These are phyloP conservation scores for Polyommatus iphigenia DNA, from an alignment of 2,888 invertebrate species.

Conservation along the genomic window DNA sequence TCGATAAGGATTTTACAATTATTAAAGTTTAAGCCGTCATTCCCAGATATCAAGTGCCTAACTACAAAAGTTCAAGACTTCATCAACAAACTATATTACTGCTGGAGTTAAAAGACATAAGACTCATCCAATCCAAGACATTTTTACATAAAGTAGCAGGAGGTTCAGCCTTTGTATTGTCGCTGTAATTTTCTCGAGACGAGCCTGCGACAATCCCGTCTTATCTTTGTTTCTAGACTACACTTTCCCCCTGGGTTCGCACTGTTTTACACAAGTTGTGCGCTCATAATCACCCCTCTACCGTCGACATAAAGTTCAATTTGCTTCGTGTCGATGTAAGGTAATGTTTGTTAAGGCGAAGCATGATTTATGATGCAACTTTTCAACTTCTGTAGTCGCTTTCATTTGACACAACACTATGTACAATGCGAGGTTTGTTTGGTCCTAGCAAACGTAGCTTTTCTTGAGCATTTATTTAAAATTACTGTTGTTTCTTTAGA, in stretches of 20 bases:
- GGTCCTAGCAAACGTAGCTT: constrained; percentile 32
- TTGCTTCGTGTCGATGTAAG: constrained; percentile 37
- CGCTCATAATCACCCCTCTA: constrained; percentile 42
- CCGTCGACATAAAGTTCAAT: constrained; percentile 39
- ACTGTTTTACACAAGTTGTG: constrained; percentile 46
- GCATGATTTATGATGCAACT: constrained; percentile 68
- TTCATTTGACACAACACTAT: constrained; percentile 66
- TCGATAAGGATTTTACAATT: no score
- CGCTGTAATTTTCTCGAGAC: constrained; percentile 71
- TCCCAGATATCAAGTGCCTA: no score
- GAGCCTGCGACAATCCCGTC: constrained; percentile 70
- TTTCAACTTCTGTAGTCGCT: constrained; percentile 69
- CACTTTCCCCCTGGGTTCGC: constrained; percentile 71
- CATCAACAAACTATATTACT: not conserved
- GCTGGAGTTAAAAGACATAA: constrained; percentile 9
- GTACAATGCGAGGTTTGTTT: constrained; percentile 55
- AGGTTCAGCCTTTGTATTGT: constrained; percentile 59
- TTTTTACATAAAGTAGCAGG: constrained; percentile 53
- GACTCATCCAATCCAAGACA: constrained; percentile 36
- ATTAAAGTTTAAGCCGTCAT: no score
- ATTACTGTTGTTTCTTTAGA: not conserved
- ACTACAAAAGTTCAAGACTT: not conserved
- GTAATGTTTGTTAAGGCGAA: constrained; percentile 45
- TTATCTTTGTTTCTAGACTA: constrained; percentile 76
- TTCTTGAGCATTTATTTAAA: constrained; percentile 25